Conservation (phyloP, 1,140 invertebrate genomes). For the Anastrepha obliqua region DNA sequence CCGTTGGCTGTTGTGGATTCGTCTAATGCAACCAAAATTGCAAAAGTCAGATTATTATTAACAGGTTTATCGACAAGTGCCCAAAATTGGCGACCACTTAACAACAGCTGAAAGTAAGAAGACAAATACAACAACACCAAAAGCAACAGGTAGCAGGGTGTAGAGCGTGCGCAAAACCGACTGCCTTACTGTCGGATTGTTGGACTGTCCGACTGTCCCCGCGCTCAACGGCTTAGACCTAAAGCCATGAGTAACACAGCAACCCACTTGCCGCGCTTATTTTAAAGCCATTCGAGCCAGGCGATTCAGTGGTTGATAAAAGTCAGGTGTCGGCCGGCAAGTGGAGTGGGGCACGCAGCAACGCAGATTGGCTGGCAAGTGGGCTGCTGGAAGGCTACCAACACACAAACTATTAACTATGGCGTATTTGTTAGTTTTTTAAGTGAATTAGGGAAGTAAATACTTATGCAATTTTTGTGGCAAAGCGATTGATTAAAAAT, state of each 20-base stretch:
- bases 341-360: no score
- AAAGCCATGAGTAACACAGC: background rate
- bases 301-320: background rate
- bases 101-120: background rate
- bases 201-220: background rate
- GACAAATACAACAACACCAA: background rate
- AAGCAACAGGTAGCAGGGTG: background rate
- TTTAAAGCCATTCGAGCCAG: background rate
- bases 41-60: background rate
- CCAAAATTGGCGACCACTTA: constrained; percentile 20
- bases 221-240: background rate
- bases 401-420: no score
- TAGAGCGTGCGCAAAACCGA: background rate
- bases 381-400: no score
- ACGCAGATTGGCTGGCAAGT: no score
- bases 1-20: background rate
- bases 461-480: background rate
- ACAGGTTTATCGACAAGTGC: background rate
- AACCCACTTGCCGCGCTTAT: background rate
- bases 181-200: background rate
- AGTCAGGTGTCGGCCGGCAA: no score
- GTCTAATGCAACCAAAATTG: background rate
- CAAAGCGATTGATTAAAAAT: background rate
- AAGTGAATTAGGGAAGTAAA: background rate
- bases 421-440: no score